A percentile compares a stretch with the other conserved stretches of the same genome.
phyloP scores from a whole-genome alignment of 2,888 invertebrate species.

The Oligia fasciuncula region DNA sequence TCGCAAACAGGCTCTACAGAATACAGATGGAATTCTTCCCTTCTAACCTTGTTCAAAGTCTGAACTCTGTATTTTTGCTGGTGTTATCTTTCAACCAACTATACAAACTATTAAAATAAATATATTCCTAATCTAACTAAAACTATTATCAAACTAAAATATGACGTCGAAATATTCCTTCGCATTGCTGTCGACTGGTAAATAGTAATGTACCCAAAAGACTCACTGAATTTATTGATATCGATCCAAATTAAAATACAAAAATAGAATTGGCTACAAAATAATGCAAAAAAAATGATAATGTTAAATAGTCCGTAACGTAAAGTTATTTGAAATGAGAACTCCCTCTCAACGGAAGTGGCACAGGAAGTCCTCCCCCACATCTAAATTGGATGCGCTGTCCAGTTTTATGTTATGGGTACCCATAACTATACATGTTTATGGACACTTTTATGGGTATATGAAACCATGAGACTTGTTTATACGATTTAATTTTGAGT shows the following conservation, averaged over 20 bases:
- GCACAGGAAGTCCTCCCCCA: constrained; percentile 58
- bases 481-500: constrained; percentile 34
- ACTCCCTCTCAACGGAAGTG: constrained; percentile 57
- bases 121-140: too few species aligned
- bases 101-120: too few species aligned
- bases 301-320: constrained; percentile 19
- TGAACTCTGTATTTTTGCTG: too few species aligned
- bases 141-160: too few species aligned
- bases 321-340: constrained; percentile 52
- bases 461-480: constrained; percentile 50
- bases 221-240: neutral
- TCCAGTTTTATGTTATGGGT: constrained; percentile 57
- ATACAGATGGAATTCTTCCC: too few species aligned
- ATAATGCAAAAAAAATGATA: constrained; percentile 2
- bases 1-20: too few species aligned
- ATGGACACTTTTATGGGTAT: constrained; percentile 56
- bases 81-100: too few species aligned
- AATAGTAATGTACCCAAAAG: too few species aligned
- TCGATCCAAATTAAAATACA: neutral
- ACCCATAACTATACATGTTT: constrained; percentile 46
- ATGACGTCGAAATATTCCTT: too few species aligned
- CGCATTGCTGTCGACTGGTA: too few species aligned
- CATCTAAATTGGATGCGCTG: constrained; percentile 62
- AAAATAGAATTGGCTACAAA: neutral
- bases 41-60: too few species aligned